These are phyloP conservation scores for Galerucella calmariensis DNA, from an alignment of 2,888 invertebrate genomes.

Conservation along the genomic window DNA sequence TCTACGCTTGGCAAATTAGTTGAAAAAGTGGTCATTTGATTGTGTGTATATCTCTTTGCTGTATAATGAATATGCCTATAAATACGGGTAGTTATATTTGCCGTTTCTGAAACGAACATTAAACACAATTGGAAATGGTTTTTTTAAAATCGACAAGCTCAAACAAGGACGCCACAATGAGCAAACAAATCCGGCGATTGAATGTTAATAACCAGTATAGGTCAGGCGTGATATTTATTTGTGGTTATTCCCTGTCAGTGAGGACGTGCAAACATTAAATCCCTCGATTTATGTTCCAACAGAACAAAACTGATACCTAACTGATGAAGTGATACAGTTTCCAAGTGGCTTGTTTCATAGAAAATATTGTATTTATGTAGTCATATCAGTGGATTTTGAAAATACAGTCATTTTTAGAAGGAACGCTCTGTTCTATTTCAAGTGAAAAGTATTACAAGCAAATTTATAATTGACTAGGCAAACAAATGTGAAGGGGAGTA, in stretches of 20 bases:
- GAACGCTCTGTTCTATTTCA: too few species aligned
- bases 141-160: conserved; percentile 36
- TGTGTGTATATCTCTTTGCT: not conserved
- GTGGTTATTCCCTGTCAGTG: conserved; percentile 33
- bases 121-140: conserved; percentile 41
- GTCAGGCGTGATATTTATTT: conserved; percentile 38
- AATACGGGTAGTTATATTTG: conserved; percentile 13
- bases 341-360: not conserved
- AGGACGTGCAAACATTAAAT: conserved; percentile 10
- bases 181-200: conserved; percentile 28
- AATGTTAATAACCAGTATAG: conserved; percentile 34
- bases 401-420: too few species aligned
- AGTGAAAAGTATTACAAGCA: too few species aligned
- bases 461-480: too few species aligned
- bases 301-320: not conserved
- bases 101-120: conserved; percentile 5
- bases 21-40: conserved; percentile 6
- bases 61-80: not conserved
- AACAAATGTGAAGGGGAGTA: too few species aligned
- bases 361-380: not conserved
- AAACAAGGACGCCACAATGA: conserved; percentile 39
- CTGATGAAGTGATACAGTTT: not conserved
- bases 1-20: not conserved
- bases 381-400: too few species aligned
- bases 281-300: conserved; percentile 11